Percentiles rank a stretch among this genome's conserved stretches.
These are phyloP conservation scores for Notolabrus celidotus DNA, from an alignment of 2,797 vertebrate genomes.

Conservation along the genomic window DNA sequence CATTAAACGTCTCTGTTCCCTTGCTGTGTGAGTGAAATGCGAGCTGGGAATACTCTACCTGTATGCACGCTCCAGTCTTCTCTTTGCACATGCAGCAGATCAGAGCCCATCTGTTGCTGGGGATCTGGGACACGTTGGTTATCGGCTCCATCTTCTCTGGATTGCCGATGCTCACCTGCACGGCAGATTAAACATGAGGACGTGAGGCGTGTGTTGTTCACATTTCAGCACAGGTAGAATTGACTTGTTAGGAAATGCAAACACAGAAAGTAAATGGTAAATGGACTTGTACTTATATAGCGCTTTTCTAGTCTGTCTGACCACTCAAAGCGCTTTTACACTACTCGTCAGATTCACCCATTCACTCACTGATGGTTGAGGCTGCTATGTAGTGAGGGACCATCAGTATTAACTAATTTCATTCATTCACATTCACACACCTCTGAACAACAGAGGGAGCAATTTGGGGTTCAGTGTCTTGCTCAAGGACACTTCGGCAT, in stretches of 20 bases:
- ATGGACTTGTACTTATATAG: no score
- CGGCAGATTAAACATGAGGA: not conserved
- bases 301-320: no score
- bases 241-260: not conserved
- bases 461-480: no score
- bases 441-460: no score
- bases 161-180: constrained; percentile 91
- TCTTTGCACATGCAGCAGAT: constrained; percentile 97
- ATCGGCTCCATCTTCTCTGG: constrained; percentile 99
- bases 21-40: not conserved
- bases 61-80: constrained; percentile 96
- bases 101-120: constrained; percentile 96
- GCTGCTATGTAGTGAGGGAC: no score
- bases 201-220: no score
- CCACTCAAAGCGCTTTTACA: no score
- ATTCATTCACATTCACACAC: no score
- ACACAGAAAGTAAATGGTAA: not conserved
- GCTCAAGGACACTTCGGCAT: no score
- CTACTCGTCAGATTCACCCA: no score
- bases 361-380: no score
- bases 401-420: no score
- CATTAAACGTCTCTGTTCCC: not conserved
- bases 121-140: constrained; percentile 98
- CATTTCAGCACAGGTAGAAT: not conserved
- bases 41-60: constrained; percentile 81